Conservation (phyloP, 2,888 invertebrate genomes). For the Tetheella fluctuosa region DNA sequence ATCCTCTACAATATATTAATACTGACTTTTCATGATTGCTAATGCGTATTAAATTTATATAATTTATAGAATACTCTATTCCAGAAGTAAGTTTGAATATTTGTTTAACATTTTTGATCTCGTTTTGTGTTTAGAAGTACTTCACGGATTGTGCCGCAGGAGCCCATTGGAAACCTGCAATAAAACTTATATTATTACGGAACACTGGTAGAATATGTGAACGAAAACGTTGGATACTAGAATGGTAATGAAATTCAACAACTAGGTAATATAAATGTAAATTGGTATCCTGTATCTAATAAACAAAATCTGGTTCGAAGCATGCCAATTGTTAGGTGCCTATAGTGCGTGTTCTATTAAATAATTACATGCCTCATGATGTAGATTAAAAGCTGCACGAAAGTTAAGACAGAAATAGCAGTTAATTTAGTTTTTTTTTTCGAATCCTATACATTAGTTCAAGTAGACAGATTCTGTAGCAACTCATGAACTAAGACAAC, state of each 20-base stretch:
- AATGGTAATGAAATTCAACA: conserved; percentile 3
- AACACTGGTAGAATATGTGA: neutral
- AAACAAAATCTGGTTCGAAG: neutral
- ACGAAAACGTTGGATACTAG: conserved; percentile 13
- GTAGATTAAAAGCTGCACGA: too few species aligned
- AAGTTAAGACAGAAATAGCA: too few species aligned
- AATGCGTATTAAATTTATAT: neutral
- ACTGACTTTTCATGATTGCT: neutral
- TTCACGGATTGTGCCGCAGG: conserved; percentile 47
- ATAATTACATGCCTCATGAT: neutral
- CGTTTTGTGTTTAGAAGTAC: conserved; percentile 42
- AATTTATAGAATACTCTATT: neutral
- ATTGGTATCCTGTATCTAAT: conserved; percentile 9
- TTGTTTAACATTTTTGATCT: conserved; percentile 7
- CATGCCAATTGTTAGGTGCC: neutral
- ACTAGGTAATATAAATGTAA: conserved; percentile 15
- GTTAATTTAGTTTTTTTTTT: too few species aligned
- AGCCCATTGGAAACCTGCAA: conserved; percentile 62
- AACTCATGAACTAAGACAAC: neutral
- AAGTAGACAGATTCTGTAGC: neutral
- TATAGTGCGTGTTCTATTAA: neutral
- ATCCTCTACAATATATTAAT: neutral
- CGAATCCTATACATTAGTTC: too few species aligned
- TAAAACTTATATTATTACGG: conserved; percentile 16
- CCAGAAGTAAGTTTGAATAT: neutral